Evolutionary conservation across 92 coral and sea anemone species (phyloP), one percentile per base, ranked within the genome.

Genomic region (Heteractis magnifica): DNA sequence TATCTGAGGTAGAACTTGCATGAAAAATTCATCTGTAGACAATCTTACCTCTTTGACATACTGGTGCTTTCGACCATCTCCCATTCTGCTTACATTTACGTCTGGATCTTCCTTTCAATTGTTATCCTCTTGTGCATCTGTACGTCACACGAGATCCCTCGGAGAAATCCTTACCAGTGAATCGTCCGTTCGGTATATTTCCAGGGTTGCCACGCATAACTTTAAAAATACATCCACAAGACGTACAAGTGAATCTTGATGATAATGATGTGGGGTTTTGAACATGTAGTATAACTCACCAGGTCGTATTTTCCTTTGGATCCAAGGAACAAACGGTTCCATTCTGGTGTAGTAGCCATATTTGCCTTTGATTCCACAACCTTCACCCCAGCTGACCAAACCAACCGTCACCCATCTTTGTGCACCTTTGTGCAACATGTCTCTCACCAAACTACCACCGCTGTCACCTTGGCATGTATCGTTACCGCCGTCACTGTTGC

Each of bases 401-500:
- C 80, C 87, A 58, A 84, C 56, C 11, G 75, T 77, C 65, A 71
- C 84, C 65, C 55, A 65, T 52, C 79, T 82, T 14, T 51, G 51
- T 5, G 52, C 21, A 6, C 62, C 71, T 59, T 52, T 71, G 8
- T 49, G 58, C n/a, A 44, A 12, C 71, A 72, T 44, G 16, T 85
- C 70, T 72, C 89, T 83, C 26, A 89, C 84, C 55, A 86, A 78
- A 1, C 94, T 88, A 19, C 97, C 92, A 6, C 94, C 97, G 26
- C 90, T 82, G 78, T 93, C 97, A 20, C 97, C 94, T 0, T 55
- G 48, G 76, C 97, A 93, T 4, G 90, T 49, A 56, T 79, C 94
- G 8, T 68, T 89, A 55, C 64, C 55, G 3, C 93, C 97, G 13
- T 86, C 58, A 0, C 82, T 83, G 77, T 86, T 92, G 23, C 92